phyloP scores from a whole-genome alignment of 2,113 vertebrate genomes.

The Pygoscelis adeliae region DNA sequence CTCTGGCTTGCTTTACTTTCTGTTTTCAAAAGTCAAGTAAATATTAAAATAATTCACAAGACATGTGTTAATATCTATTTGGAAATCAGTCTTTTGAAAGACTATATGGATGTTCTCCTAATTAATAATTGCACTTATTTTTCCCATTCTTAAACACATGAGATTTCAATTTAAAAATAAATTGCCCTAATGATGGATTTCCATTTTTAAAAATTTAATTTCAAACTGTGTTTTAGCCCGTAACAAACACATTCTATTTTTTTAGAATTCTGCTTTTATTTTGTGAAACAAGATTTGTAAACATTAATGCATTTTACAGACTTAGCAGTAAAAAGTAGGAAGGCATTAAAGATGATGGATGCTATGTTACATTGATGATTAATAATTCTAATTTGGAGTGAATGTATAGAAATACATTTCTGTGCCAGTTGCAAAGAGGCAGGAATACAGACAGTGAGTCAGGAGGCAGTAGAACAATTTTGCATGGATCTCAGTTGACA shows the following conservation, averaged over 20 bases:
- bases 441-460: neutral
- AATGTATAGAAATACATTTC: neutral
- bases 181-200: neutral
- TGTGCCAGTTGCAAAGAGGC: neutral
- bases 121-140: neutral
- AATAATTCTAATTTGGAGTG: neutral
- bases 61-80: neutral
- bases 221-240: neutral
- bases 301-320: neutral
- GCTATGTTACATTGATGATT: neutral
- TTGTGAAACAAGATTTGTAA: neutral
- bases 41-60: neutral
- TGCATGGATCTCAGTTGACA: constrained; percentile 31
- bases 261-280: neutral
- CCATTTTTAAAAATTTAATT: neutral
- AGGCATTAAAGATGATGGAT: neutral
- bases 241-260: rapidly evolving
- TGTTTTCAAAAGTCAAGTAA: neutral
- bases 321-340: neutral
- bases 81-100: neutral
- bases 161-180: neutral
- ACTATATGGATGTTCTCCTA: neutral
- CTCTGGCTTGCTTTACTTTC: neutral
- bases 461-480: neutral
- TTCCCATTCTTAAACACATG: neutral